Conservation (phyloP, 2,888 invertebrate genomes). For the Cosmopolites sordidus region DNA sequence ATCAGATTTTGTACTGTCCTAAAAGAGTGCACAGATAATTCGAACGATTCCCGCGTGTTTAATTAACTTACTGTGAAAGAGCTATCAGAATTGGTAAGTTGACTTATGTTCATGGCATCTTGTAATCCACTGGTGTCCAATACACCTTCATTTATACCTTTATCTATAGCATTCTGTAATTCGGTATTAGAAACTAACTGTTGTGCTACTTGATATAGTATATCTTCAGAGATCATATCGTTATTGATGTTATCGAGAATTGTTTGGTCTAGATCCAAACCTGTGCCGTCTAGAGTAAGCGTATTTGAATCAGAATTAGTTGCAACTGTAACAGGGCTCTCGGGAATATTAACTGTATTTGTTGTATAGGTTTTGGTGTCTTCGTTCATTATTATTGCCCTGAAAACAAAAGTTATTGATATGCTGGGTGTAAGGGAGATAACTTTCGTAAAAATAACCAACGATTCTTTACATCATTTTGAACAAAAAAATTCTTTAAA, state of each 20-base stretch:
- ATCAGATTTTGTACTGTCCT: constrained; percentile 27
- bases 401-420: too few relatives aligned
- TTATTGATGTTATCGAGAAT: constrained; percentile 58
- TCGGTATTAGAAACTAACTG: constrained; percentile 62
- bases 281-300: constrained; percentile 53
- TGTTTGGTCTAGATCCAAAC: constrained; percentile 58
- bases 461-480: too few relatives aligned
- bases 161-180: constrained; percentile 68
- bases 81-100: constrained; percentile 6
- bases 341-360: constrained; percentile 25
- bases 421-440: too few relatives aligned
- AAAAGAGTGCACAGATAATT: neutral
- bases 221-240: constrained; percentile 67
- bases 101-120: constrained; percentile 12
- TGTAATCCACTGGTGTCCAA: constrained; percentile 37
- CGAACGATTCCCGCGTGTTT: neutral
- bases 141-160: constrained; percentile 49
- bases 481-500: too few relatives aligned
- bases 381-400: constrained; percentile 42
- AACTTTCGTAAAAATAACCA: too few relatives aligned
- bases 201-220: constrained; percentile 69
- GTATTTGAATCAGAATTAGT: constrained; percentile 35
- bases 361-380: constrained; percentile 41
- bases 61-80: constrained; percentile 21
- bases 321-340: constrained; percentile 21